Conservation (phyloP, 2,113 vertebrate species). For the Odontesthes bonariensis region DNA sequence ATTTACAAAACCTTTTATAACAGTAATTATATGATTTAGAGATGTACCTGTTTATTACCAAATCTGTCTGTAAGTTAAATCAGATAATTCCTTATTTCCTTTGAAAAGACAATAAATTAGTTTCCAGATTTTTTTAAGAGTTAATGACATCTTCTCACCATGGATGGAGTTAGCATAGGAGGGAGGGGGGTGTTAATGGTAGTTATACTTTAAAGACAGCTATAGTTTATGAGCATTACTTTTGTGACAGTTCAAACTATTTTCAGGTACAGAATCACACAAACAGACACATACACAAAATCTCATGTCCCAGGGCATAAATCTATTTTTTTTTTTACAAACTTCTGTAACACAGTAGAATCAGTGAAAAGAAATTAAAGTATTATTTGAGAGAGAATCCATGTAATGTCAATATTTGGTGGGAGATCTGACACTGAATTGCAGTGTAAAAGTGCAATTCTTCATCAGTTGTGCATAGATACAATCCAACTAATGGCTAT, state of each 20-base stretch:
- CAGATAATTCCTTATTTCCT: not conserved
- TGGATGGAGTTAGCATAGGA: too few species aligned
- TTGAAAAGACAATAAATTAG: not conserved
- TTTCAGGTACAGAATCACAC: too few species aligned
- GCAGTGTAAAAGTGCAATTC: not conserved
- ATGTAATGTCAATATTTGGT: not conserved
- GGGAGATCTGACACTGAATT: not conserved
- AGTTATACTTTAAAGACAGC: too few species aligned
- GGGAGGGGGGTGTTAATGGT: too few species aligned
- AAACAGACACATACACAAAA: too few species aligned
- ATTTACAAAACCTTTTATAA: not conserved
- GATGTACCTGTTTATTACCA: too few species aligned
- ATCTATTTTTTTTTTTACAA: too few species aligned
- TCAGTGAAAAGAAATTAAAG: not conserved
- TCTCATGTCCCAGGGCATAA: too few species aligned
- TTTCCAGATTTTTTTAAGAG: not conserved
- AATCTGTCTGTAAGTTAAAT: not conserved
- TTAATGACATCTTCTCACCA: too few species aligned
- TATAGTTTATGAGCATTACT: too few species aligned
- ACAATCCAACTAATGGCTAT: conserved; percentile 10
- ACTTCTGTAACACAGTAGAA: too few species aligned
- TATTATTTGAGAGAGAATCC: not conserved
- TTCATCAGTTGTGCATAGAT: not conserved
- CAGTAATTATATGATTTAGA: not conserved
- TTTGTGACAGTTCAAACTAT: too few species aligned